Evolutionary conservation across 2,113 vertebrate genomes (phyloP).

Genomic region (Petromus typicus): DNA sequence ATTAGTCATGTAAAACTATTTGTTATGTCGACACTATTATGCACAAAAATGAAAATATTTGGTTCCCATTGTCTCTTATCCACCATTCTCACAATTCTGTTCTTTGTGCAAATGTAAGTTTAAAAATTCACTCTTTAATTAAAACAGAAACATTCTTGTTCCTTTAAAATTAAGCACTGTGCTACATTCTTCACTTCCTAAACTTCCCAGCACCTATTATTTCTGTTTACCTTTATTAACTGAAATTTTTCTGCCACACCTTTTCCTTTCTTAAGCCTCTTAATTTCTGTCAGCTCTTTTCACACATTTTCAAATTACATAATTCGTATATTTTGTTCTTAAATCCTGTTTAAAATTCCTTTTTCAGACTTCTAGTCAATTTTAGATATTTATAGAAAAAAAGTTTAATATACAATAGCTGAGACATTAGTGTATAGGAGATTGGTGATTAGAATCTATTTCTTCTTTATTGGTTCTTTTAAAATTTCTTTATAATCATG

Average conservation of each 20-base stretch:
- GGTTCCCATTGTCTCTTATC: not conserved
- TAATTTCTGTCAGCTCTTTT: not conserved
- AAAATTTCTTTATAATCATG: not conserved
- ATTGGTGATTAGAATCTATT: not conserved
- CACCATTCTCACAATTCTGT: not conserved
- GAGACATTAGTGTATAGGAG: not conserved
- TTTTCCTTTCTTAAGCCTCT: not conserved
- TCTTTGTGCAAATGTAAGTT: not conserved
- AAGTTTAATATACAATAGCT: not conserved
- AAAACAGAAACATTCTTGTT: not conserved
- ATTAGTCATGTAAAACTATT: not conserved
- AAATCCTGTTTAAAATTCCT: not conserved
- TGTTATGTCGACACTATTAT: not conserved
- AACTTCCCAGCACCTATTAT: not conserved
- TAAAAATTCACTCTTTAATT: not conserved
- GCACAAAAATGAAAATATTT: not conserved
- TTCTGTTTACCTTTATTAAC: not conserved
- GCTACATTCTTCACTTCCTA: not conserved
- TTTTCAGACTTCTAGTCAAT: not conserved
- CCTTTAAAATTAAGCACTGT: not conserved
- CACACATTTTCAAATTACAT: not conserved
- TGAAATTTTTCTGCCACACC: not conserved
- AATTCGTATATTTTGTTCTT: not conserved
- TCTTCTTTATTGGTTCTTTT: not conserved
- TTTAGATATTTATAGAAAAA: not conserved